Evolutionary conservation across 1,140 invertebrate species (phyloP).

Genomic region (Anthonomus grandis): DNA sequence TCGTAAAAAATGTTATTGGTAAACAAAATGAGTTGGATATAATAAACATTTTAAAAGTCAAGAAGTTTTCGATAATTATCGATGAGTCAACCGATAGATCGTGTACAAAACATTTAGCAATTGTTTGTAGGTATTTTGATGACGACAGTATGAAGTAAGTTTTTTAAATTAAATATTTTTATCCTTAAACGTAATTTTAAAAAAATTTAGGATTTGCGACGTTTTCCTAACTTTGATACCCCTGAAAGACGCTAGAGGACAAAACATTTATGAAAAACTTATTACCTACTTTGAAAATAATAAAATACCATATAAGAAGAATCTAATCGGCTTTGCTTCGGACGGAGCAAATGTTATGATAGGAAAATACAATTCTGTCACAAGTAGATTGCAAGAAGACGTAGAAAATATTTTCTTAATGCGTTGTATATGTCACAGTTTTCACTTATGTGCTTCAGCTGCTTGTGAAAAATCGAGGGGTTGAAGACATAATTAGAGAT

Average conservation of each 20-base stretch:
- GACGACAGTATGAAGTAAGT: neutral
- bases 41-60: conserved; percentile 31
- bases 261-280: no score
- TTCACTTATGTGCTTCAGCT: conserved; percentile 40
- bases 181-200: no score
- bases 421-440: conserved; percentile 46
- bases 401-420: conserved; percentile 41
- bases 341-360: conserved; percentile 49
- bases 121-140: conserved; percentile 24
- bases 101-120: conserved; percentile 40
- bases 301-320: conserved; percentile 43
- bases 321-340: conserved; percentile 48
- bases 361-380: conserved; percentile 41
- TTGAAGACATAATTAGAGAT: conserved; percentile 37
- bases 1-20: conserved; percentile 25
- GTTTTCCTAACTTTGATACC: neutral
- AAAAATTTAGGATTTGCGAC: neutral
- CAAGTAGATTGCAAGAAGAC: conserved; percentile 37
- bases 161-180: no score
- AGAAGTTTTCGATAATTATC: conserved; percentile 47
- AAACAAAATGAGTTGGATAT: conserved; percentile 14
- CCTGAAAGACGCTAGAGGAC: neutral
- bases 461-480: conserved; percentile 31
- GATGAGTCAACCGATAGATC: conserved; percentile 47
- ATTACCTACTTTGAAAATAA: conserved; percentile 23